These are phyloP conservation scores for Lasioglossum villosulum DNA, from an alignment of 2,888 invertebrate genomes.

Conservation along the genomic window DNA sequence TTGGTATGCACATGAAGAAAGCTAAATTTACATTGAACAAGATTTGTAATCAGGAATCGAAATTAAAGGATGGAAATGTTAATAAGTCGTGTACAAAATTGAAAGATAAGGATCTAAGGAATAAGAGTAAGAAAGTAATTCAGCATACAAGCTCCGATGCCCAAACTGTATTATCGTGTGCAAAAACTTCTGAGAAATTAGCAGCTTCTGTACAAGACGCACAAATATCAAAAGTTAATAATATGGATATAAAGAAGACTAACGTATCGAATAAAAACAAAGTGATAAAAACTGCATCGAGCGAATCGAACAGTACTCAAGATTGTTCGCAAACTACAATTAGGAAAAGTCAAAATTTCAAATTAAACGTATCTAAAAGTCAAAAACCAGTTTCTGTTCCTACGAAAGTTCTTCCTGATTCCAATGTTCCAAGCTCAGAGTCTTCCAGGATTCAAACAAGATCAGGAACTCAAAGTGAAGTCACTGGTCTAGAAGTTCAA, in stretches of 20 bases:
- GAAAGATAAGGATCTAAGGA: conserved; percentile 67
- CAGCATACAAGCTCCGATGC: conserved; percentile 41
- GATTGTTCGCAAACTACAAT: conserved; percentile 58
- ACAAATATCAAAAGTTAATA: conserved; percentile 66
- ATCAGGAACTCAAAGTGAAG: conserved; percentile 78
- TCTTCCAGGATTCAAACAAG: conserved; percentile 83
- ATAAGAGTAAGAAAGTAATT: conserved; percentile 67
- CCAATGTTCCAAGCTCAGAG: conserved; percentile 80
- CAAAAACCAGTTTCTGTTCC: conserved; percentile 75
- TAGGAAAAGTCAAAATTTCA: conserved; percentile 59
- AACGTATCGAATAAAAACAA: conserved; percentile 62
- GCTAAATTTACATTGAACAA: conserved; percentile 72
- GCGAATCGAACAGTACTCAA: conserved; percentile 52
- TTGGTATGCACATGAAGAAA: conserved; percentile 73
- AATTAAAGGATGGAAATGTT: conserved; percentile 63
- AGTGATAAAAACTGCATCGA: conserved; percentile 43
- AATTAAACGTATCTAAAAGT: conserved; percentile 63
- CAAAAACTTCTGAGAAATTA: conserved; percentile 62
- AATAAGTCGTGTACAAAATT: conserved; percentile 57
- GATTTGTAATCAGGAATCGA: conserved; percentile 64
- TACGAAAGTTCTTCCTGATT: conserved; percentile 81
- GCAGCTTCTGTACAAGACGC: conserved; percentile 60
- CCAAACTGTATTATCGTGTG: conserved; percentile 53
- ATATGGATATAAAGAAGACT: conserved; percentile 61
- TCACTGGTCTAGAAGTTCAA: conserved; percentile 45